These are phyloP conservation scores for Cryptus viduatorius DNA, from an alignment of 2,888 invertebrate genomes.

Conservation along the genomic window DNA sequence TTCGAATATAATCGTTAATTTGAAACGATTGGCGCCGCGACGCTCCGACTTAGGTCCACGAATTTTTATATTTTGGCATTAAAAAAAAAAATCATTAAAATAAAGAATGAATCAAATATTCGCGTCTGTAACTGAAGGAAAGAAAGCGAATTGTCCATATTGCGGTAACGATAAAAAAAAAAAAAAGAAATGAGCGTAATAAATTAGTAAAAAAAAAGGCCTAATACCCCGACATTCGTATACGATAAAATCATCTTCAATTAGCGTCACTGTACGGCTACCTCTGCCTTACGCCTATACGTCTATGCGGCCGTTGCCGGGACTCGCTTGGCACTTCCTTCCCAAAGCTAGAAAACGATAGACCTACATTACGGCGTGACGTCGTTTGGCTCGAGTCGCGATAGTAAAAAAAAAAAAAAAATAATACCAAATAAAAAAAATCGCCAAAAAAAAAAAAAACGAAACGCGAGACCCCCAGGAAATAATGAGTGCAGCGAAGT, in stretches of 20 bases:
- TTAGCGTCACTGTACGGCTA: conserved; percentile 73
- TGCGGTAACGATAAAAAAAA: conserved; percentile 45
- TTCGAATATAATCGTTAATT: conserved; percentile 35
- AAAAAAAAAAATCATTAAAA: conserved; percentile 1
- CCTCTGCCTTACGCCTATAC: conserved; percentile 79
- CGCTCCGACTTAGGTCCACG: conserved; percentile 46
- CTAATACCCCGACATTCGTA: conserved; percentile 16
- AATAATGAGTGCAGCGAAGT: conserved; percentile 37
- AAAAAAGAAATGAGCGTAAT: conserved; percentile 41
- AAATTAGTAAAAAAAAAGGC: conserved; percentile 37
- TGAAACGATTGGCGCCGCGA: conserved; percentile 48
- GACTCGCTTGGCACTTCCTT: conserved; percentile 71
- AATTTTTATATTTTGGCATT: conserved; percentile 15
- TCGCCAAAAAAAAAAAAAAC: background rate
- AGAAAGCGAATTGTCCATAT: conserved; percentile 45
- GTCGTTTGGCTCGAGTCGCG: conserved; percentile 58
- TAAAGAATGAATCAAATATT: background rate
- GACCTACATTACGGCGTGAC: conserved; percentile 48
- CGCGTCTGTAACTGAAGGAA: conserved; percentile 25
- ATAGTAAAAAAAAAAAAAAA: conserved; percentile 33
- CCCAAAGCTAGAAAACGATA: conserved; percentile 55
- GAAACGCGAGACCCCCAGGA: conserved; percentile 2
- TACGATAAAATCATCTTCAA: conserved; percentile 46
- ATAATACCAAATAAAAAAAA: background rate
- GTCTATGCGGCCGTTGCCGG: conserved; percentile 76